Conservation (phyloP, 37 sponge, comb jelly and placozoan species). For the Cliona cf. orientalis region DNA sequence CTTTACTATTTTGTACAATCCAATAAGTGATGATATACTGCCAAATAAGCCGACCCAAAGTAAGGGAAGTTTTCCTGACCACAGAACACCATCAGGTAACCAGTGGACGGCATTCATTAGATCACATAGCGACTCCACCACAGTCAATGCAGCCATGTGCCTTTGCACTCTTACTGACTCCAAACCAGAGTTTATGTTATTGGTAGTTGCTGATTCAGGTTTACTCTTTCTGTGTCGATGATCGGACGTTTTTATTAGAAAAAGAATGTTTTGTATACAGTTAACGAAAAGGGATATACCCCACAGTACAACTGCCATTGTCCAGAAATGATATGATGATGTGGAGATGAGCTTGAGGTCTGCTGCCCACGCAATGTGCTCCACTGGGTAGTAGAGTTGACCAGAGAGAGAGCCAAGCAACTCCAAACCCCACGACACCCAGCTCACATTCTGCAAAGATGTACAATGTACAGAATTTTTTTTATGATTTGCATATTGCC, state of each 20-base stretch:
- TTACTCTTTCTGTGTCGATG: no score
- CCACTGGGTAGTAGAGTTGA: constrained; percentile 75
- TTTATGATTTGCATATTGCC: no score
- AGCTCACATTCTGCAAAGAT: no score
- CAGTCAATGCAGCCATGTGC: not conserved
- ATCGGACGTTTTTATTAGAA: not conserved
- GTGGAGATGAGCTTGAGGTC: constrained; percentile 39
- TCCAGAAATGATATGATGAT: constrained; percentile 44
- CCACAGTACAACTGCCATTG: constrained; percentile 23
- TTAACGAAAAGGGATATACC: constrained; percentile 11
- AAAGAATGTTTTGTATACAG: not conserved
- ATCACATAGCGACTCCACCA: constrained; percentile 32
- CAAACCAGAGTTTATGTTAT: not conserved
- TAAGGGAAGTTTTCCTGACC: constrained; percentile 28
- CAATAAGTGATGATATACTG: constrained; percentile 55
- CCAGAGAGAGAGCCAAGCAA: not conserved
- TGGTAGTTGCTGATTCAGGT: not conserved
- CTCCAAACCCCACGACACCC: no score
- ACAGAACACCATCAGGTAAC: constrained; percentile 32
- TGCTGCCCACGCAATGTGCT: constrained; percentile 77
- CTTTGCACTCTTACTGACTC: not conserved
- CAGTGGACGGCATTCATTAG: constrained; percentile 49
- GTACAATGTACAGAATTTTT: no score
- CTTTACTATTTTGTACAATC: constrained; percentile 33
- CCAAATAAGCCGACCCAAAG: constrained; percentile 51